Evolutionary conservation across 2,797 vertebrate species (phyloP).

Genomic region (Channallabes apus): DNA sequence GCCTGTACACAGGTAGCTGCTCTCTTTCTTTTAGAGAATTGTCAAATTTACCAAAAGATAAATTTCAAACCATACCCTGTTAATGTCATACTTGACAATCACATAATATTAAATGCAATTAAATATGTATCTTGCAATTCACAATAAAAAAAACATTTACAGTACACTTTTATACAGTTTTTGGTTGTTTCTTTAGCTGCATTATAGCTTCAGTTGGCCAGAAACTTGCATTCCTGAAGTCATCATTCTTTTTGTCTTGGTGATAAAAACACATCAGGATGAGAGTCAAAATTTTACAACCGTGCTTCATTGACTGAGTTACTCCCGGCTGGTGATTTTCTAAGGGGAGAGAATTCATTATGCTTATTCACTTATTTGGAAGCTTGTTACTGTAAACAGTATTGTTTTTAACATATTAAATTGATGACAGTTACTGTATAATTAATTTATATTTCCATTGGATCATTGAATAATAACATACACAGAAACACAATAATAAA

Average conservation of each 20-base stretch:
- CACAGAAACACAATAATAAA: not conserved
- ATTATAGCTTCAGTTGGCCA: not conserved
- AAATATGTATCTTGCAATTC: not conserved
- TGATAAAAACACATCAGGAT: not conserved
- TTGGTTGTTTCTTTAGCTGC: not conserved
- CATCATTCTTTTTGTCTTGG: constrained; percentile 11
- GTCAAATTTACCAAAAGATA: not conserved
- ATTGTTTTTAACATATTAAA: not conserved
- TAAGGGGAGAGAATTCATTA: constrained; percentile 23
- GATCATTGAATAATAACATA: not conserved
- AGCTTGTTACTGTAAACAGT: too few species aligned
- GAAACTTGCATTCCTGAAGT: not conserved
- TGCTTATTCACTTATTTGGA: not conserved
- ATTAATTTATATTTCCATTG: not conserved
- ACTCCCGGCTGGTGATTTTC: constrained; percentile 45
- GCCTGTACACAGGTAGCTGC: not conserved
- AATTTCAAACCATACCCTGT: not conserved
- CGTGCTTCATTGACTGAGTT: constrained; percentile 35
- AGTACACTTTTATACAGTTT: not conserved
- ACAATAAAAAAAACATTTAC: not conserved
- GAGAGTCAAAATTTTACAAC: not conserved
- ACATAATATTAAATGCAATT: not conserved
- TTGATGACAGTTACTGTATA: not conserved
- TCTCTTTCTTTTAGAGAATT: not conserved
- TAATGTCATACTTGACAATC: not conserved